Conservation (phyloP, 2,113 vertebrate species). For the Phalacrocorax pelagicus region DNA sequence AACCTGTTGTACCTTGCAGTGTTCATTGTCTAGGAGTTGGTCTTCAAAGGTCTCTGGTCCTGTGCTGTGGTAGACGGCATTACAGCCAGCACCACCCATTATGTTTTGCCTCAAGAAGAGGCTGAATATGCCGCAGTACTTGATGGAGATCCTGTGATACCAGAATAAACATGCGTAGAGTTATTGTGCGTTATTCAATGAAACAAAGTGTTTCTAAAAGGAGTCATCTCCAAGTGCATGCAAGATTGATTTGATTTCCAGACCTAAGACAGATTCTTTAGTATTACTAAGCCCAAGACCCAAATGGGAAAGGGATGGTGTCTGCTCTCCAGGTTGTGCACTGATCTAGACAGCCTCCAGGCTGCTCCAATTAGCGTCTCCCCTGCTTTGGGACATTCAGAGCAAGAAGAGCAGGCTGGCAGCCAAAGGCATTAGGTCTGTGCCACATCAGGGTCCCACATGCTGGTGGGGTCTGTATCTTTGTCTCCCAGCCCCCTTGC, state of each 20-base stretch:
- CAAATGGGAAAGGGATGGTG: background rate
- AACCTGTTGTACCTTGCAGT: background rate
- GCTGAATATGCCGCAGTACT: background rate
- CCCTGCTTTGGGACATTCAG: background rate
- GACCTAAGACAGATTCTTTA: background rate
- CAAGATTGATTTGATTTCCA: conserved; percentile 38
- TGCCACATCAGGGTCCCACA: background rate
- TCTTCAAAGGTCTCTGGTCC: background rate
- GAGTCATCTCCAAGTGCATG: background rate
- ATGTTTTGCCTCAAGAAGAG: background rate
- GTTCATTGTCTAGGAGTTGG: background rate
- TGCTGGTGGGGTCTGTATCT: background rate
- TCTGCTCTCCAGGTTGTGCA: background rate
- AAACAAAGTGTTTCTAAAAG: background rate
- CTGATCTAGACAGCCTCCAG: background rate
- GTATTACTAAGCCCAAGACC: background rate
- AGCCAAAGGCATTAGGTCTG: background rate
- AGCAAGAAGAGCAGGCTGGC: background rate
- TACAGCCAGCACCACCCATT: background rate
- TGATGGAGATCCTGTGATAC: background rate
- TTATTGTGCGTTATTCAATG: background rate
- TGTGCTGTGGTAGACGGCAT: background rate
- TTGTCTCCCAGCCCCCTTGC: background rate
- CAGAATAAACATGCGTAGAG: background rate
- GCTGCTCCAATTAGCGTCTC: background rate